Evolutionary conservation across 2,113 vertebrate species (phyloP), one percentile per base, ranked within the genome.

Genomic region (Drymodes brunneopygia): DNA sequence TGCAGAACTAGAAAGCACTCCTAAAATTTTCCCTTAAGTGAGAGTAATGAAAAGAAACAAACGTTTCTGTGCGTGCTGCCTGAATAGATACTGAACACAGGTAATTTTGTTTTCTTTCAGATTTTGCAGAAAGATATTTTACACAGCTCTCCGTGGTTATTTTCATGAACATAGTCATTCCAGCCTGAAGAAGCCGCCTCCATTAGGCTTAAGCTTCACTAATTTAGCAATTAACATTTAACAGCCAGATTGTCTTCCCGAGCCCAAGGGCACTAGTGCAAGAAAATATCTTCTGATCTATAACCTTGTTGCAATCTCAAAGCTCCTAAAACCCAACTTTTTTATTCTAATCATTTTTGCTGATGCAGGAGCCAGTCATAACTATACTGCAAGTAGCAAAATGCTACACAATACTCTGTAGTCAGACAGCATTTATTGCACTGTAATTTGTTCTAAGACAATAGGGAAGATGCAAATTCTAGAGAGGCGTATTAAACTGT

Each of bases 401-500:
- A 86, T 51, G 38, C 69, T 89, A 29, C 53, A 47, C 67, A 90
- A 78, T 57, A 61, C 86, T 97, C 95, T 97, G 84, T 72, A 92
- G 61, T 96, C 88, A 96, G 85, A 91, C 74, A 93, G 79, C 96
- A 97, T 96, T 96, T 95, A 94, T 93, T 97, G 89, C 93, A 78
- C 71, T 81, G 83, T 96, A 97, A 98, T 98, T 97, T 98, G 84
- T 86, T 96, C 94, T 96, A 95, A 86, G 90, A 97, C 97, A 97
- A 88, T 75, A 94, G 91, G 83, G 91, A 56, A 87, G 86, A 96
- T 97, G 94, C 93, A 96, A 98, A 98, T 97, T 97, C 98, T 97
- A 94, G 74, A 94, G 95, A 97, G 97, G 86, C 88, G 62, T 96
- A 98, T 97, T 97, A 97, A 98, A 97, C 97, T 93, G 94, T 97